A percentile compares a stretch with the other conserved stretches of the same genome.
Evolutionary conservation across 2,797 vertebrate genomes (phyloP).

Genomic region (Paguma larvata): DNA sequence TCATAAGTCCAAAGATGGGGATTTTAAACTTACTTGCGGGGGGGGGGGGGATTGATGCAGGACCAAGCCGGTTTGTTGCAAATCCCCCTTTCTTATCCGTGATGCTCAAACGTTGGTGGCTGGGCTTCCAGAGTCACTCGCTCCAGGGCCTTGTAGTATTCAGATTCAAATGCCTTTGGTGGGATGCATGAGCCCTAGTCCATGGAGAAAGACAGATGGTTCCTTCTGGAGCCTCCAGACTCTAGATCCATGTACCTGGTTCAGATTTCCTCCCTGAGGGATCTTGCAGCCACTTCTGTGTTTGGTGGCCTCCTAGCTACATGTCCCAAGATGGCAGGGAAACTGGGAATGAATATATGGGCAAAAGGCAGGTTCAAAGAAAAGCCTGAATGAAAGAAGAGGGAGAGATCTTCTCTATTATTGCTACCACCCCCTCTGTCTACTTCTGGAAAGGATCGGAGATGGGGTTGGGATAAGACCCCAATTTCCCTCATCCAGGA

Average conservation of each 20-base stretch:
- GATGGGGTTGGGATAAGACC: neutral
- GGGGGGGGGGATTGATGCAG: neutral
- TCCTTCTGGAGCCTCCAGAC: slow-evolving; percentile 1
- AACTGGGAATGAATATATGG: neutral
- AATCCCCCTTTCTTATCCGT: slow-evolving; percentile 25
- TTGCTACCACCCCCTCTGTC: neutral
- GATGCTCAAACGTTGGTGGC: neutral
- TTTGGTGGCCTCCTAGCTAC: slow-evolving; percentile 32
- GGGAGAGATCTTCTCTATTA: neutral
- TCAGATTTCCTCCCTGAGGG: neutral
- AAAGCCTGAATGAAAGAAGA: neutral
- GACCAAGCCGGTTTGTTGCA: neutral
- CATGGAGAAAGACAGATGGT: neutral
- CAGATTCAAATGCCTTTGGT: neutral
- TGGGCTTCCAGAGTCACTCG: neutral
- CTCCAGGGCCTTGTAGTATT: neutral
- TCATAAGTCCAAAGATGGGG: slow-evolving; percentile 26
- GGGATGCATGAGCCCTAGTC: neutral
- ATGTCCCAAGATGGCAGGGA: neutral
- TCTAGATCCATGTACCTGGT: neutral
- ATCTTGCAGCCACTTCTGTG: neutral
- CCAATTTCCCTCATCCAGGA: neutral
- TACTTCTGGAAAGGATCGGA: slow-evolving; percentile 19
- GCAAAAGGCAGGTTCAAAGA: neutral
- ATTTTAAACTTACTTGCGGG: slow-evolving; percentile 37